These are phyloP conservation scores for Mycogona germanica DNA, from an alignment of 2,888 invertebrate genomes.

Conservation along the genomic window DNA sequence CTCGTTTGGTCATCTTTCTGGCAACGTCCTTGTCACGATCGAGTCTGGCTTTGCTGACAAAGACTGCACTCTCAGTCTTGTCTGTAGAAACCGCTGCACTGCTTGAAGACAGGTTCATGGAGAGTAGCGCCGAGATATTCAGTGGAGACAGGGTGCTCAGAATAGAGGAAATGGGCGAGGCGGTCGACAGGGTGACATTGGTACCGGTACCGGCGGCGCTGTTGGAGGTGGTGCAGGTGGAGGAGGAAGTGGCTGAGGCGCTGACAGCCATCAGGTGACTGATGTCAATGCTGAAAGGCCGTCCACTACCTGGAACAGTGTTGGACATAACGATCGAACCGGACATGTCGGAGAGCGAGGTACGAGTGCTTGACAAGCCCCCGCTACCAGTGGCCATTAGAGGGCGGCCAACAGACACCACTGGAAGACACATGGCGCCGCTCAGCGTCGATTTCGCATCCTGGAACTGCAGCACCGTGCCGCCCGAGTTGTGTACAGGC, in stretches of 20 bases:
- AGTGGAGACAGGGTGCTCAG: not conserved
- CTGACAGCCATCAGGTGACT: too few species aligned
- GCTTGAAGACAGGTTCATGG: too few species aligned
- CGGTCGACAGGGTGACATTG: too few species aligned
- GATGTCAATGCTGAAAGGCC: slow-evolving; percentile 18
- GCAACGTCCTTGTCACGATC: too few species aligned
- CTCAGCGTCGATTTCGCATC: slow-evolving; percentile 6
- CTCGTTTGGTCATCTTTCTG: too few species aligned
- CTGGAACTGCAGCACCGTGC: slow-evolving; percentile 47
- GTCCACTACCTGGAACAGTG: not conserved
- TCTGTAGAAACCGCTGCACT: too few species aligned
- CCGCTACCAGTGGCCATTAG: slow-evolving; percentile 11
- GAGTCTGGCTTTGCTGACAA: too few species aligned
- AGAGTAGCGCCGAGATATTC: not conserved
- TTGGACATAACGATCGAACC: slow-evolving; percentile 16
- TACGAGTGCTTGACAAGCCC: too few species aligned
- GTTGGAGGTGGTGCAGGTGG: not conserved
- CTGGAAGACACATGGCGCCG: slow-evolving; percentile 17
- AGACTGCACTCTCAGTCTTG: too few species aligned
- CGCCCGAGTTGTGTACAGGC: slow-evolving; percentile 69
- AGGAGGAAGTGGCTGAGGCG: too few species aligned
- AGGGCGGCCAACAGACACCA: slow-evolving; percentile 16
- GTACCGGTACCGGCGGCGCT: not conserved
- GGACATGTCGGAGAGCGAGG: slow-evolving; percentile 2
- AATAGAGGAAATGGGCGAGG: too few species aligned